phyloP scores from a whole-genome alignment of 2,888 invertebrate species.

The Seladonia tumulorum region DNA sequence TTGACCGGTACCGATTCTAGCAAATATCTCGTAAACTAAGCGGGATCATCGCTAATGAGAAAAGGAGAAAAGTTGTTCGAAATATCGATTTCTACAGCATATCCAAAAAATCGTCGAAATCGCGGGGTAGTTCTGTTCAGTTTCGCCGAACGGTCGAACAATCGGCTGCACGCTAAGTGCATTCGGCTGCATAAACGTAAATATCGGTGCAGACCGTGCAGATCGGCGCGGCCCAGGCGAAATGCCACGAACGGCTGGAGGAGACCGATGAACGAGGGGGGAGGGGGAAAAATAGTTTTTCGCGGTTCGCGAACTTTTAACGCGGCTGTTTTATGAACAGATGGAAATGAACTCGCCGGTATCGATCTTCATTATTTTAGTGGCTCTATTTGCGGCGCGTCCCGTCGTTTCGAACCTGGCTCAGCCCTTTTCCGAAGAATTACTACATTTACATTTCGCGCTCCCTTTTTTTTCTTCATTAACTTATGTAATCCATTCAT shows the following conservation, averaged over 20 bases:
- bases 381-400: neutral
- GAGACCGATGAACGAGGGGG: neutral
- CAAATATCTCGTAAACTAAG: neutral
- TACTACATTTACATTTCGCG: neutral
- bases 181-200: constrained; percentile 45
- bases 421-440: neutral
- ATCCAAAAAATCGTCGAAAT: neutral
- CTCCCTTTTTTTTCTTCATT: constrained; percentile 3
- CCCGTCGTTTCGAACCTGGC: too few species aligned
- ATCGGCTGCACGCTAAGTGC: constrained; percentile 33
- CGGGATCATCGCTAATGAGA: neutral
- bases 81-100: neutral
- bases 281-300: constrained; percentile 16
- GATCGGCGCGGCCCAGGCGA: neutral
- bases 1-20: neutral
- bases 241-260: neutral
- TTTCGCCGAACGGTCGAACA: constrained; percentile 6
- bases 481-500: neutral
- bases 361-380: constrained; percentile 31
- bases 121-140: neutral
- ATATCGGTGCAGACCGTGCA: constrained; percentile 2
- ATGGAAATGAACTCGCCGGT: constrained; percentile 21
- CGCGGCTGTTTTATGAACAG: constrained; percentile 30
- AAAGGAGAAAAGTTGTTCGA: neutral
- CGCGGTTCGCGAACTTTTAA: constrained; percentile 14